Conservation (phyloP, 2,888 invertebrate species). For the Melanotus villosus region DNA sequence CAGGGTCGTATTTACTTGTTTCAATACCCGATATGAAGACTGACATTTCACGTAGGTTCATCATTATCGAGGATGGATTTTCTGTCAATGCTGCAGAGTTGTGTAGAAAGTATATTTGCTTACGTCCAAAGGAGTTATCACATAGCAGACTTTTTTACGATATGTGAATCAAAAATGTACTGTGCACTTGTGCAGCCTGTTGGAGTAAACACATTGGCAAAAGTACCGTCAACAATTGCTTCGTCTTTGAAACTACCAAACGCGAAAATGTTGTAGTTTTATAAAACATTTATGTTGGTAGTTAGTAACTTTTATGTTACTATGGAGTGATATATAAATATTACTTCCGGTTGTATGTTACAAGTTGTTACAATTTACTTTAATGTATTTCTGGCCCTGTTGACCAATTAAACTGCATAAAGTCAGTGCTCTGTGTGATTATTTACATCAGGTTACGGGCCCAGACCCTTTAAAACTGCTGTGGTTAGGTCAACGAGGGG, state of each 20-base stretch:
- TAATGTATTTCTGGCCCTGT: too few species aligned
- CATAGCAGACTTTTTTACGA: neutral
- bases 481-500: too few species aligned
- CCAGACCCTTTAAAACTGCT: too few species aligned
- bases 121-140: neutral
- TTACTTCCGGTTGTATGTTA: too few species aligned
- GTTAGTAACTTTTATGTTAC: too few species aligned
- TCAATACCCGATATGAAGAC: neutral
- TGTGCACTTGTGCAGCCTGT: neutral
- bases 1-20: neutral
- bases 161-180: slow-evolving; percentile 1
- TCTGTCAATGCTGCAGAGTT: neutral
- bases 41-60: neutral
- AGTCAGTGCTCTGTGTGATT: too few species aligned
- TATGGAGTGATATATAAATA: too few species aligned
- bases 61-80: neutral
- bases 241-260: neutral
- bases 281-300: too few species aligned
- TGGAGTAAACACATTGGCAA: neutral
- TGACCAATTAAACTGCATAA: too few species aligned
- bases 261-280: neutral
- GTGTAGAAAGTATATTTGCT: neutral
- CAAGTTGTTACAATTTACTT: too few species aligned
- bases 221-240: neutral
- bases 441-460: too few species aligned